Evolutionary conservation across 64 coral and sea anemone species (phyloP).

Genomic region (Montipora cactus): DNA sequence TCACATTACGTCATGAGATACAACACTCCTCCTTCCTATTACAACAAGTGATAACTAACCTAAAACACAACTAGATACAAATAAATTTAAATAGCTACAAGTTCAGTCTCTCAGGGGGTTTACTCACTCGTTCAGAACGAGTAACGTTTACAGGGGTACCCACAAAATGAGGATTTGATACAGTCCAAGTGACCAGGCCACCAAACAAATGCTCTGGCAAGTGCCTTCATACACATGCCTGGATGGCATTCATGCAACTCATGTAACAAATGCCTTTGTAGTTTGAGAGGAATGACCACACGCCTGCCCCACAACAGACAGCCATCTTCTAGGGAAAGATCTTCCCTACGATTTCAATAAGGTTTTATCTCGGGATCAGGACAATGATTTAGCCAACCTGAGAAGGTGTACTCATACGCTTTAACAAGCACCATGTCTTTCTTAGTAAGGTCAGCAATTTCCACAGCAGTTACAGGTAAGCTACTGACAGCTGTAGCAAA

Average conservation of each 20-base stretch:
- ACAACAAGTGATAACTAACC: neutral
- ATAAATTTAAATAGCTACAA: neutral
- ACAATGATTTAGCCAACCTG: constrained; percentile 40
- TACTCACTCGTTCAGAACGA: constrained; percentile 7
- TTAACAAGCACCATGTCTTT: neutral
- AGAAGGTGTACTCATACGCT: constrained; percentile 48
- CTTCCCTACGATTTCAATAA: neutral
- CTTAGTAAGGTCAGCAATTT: constrained; percentile 51
- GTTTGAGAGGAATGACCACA: no score
- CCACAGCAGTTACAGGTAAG: constrained; percentile 57
- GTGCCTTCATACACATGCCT: no score
- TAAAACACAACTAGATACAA: neutral
- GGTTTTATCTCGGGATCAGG: constrained; percentile 13
- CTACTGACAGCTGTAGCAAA: constrained; percentile 43
- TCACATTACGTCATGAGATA: neutral
- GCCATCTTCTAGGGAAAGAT: no score
- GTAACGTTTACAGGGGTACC: constrained; percentile 26
- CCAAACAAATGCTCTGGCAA: no score
- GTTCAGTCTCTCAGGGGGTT: neutral
- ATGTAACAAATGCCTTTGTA: no score
- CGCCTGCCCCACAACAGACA: no score
- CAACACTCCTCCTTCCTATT: neutral
- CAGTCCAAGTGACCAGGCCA: neutral
- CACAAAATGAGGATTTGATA: neutral
- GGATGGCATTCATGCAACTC: no score